These are phyloP conservation scores for Gymnopithys bicolor DNA, from an alignment of 2,797 vertebrate genomes.

Conservation along the genomic window DNA sequence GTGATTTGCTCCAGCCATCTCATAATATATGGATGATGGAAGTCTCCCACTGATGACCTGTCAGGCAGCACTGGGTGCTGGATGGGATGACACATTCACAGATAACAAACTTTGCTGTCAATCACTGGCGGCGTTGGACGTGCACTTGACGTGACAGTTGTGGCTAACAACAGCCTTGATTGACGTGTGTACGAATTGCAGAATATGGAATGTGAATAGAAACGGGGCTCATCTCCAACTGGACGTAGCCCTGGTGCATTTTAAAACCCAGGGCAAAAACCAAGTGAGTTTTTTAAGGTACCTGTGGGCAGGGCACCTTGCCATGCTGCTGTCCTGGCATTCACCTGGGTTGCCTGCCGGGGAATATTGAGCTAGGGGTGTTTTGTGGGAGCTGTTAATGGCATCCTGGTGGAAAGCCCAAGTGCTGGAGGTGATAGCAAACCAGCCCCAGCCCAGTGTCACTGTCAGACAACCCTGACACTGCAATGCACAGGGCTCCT, in stretches of 20 bases:
- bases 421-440: neutral
- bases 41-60: conserved; percentile 32
- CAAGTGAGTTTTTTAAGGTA: neutral
- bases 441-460: neutral
- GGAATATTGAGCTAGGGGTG: neutral
- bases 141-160: conserved; percentile 46
- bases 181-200: neutral
- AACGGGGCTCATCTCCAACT: neutral
- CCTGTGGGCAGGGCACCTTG: neutral
- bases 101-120: conserved; percentile 63
- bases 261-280: neutral
- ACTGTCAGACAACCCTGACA: neutral
- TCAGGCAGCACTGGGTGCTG: conserved; percentile 40
- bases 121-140: neutral
- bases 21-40: conserved; percentile 45
- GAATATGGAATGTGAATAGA: neutral
- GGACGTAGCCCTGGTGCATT: neutral
- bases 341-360: neutral
- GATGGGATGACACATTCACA: conserved; percentile 34
- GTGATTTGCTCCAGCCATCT: neutral
- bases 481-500: neutral
- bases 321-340: rapidly evolving
- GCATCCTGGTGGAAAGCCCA: neutral
- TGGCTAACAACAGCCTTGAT: conserved; percentile 15
- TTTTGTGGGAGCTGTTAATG: rapidly evolving